phyloP scores from a whole-genome alignment of 2,113 vertebrate species.

The Perca fluviatilis region DNA sequence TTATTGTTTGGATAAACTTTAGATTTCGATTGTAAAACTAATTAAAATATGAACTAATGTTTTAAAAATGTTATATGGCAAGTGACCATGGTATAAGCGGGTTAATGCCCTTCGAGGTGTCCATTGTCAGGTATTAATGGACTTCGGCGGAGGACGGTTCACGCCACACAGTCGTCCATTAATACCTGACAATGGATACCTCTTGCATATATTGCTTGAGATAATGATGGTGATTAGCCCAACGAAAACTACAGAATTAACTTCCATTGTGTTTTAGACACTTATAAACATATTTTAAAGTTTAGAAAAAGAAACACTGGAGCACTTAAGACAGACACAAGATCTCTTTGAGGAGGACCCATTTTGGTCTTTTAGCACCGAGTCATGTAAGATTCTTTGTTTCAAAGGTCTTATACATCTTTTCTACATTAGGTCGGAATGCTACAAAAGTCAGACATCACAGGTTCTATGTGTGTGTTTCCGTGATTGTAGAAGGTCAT shows the following conservation, averaged over 20 bases:
- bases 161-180: no score
- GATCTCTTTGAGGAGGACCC: conserved; percentile 27
- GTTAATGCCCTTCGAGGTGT: no score
- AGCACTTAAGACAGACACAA: neutral
- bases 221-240: conserved; percentile 1
- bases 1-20: no score
- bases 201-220: neutral
- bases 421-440: neutral
- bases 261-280: conserved; percentile 18
- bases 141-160: no score
- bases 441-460: conserved; percentile 1
- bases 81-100: no score
- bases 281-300: conserved; percentile 7
- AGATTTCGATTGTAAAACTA: no score
- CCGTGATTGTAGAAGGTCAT: neutral
- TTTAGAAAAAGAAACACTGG: neutral
- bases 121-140: no score
- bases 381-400: conserved; percentile 1
- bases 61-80: no score
- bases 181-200: no score
- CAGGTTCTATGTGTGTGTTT: neutral
- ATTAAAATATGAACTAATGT: no score
- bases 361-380: conserved; percentile 25
- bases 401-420: conserved; percentile 6
- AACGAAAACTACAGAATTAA: conserved; percentile 27